phyloP scores from a whole-genome alignment of 1,140 invertebrate species.

The Sinonovacula constricta region DNA sequence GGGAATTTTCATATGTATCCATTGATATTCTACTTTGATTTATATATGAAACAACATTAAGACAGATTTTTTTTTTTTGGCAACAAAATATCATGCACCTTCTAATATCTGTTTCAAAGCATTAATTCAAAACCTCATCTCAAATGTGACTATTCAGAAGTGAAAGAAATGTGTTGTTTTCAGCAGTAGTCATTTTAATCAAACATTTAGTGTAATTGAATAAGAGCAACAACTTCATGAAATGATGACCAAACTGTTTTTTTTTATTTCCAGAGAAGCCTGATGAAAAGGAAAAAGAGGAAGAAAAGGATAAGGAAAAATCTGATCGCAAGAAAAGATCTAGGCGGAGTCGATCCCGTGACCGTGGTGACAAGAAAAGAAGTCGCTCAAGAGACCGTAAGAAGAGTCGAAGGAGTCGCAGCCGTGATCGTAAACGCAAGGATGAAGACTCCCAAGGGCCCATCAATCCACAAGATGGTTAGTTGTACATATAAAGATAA shows the following conservation, averaged over 20 bases:
- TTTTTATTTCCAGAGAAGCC: too few relatives aligned
- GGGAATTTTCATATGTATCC: neutral
- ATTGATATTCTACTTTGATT: neutral
- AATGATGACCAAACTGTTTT: too few relatives aligned
- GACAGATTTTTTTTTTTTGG: neutral
- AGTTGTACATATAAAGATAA: too few relatives aligned
- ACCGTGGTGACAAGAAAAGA: slow-evolving; percentile 23
- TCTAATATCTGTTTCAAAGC: neutral
- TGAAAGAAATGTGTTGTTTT: neutral
- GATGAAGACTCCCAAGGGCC: neutral
- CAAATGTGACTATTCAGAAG: neutral
- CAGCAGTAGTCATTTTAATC: neutral
- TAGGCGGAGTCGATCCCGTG: slow-evolving; percentile 45
- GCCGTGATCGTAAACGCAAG: slow-evolving; percentile 26
- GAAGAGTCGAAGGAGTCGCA: slow-evolving; percentile 27
- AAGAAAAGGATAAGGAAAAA: neutral
- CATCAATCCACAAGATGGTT: too few relatives aligned
- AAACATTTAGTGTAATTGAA: neutral
- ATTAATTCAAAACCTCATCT: neutral
- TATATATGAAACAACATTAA: neutral
- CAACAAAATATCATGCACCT: neutral
- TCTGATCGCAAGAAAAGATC: slow-evolving; percentile 33
- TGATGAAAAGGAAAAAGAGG: neutral
- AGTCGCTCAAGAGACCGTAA: slow-evolving; percentile 33
- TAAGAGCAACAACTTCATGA: too few relatives aligned